Evolutionary conservation across 2,797 vertebrate species (phyloP).

Genomic region (Novumbra hubbsi): DNA sequence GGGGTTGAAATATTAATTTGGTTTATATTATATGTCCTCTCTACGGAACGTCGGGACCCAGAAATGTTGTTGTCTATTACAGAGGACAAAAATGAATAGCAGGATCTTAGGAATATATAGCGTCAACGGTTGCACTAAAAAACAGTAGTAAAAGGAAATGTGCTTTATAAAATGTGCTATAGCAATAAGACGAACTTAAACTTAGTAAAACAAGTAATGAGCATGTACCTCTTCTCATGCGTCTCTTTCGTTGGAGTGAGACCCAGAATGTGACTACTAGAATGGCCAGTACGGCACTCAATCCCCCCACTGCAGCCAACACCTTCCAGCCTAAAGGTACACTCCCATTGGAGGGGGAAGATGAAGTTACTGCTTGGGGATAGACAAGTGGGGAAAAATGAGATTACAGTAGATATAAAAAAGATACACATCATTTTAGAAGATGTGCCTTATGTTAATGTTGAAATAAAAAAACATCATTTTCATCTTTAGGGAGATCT

Average conservation of each 20-base stretch:
- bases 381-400: conserved; percentile 10
- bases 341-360: accelerated
- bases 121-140: too few relatives aligned
- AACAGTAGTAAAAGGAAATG: too few relatives aligned
- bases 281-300: conserved; percentile 28
- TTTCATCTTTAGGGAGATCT: neutral
- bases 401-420: neutral
- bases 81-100: too few relatives aligned
- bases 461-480: neutral
- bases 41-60: too few relatives aligned
- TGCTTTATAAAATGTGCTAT: too few relatives aligned
- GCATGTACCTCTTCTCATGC: conserved; percentile 48
- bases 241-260: conserved; percentile 14
- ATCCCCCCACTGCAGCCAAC: conserved; percentile 31
- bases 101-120: too few relatives aligned
- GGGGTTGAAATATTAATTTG: too few relatives aligned
- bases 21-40: too few relatives aligned
- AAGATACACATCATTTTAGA: too few relatives aligned
- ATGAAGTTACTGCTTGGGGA: conserved; percentile 24
- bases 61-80: too few relatives aligned
- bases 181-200: neutral
- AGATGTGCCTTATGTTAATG: too few relatives aligned
- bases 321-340: neutral
- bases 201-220: neutral
- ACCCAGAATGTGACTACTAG: conserved; percentile 31